Percentiles rank a stretch among this genome's conserved stretches.
Conservation (phyloP, 2,113 vertebrate genomes). For the Cynoglossus semilaevis region DNA sequence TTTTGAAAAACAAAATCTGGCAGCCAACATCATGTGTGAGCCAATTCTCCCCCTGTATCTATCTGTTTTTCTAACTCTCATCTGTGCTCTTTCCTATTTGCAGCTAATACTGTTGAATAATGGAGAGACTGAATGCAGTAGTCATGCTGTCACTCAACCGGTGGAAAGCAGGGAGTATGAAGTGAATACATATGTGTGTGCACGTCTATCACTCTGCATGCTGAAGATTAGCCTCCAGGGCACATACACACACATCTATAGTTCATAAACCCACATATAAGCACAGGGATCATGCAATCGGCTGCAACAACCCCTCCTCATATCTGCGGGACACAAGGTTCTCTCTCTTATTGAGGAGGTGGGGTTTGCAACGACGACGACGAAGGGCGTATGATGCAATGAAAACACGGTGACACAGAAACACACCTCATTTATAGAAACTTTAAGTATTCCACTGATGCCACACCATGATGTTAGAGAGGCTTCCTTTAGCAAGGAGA, state of each 20-base stretch:
- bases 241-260: slow-evolving; percentile 8
- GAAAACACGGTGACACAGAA: slow-evolving; percentile 6
- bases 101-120: slow-evolving; percentile 69
- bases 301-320: slow-evolving; percentile 26
- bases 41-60: slow-evolving; percentile 28
- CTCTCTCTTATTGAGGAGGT: slow-evolving; percentile 4
- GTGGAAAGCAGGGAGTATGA: slow-evolving; percentile 54
- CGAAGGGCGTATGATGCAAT: slow-evolving; percentile 32
- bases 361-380: not conserved
- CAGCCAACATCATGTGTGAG: slow-evolving; percentile 39
- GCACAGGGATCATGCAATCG: slow-evolving; percentile 42
- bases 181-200: slow-evolving; percentile 51
- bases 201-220: slow-evolving; percentile 34
- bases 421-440: slow-evolving; percentile 34
- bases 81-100: slow-evolving; percentile 45
- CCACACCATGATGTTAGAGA: slow-evolving; percentile 28
- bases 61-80: slow-evolving; percentile 44
- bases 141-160: slow-evolving; percentile 68
- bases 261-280: slow-evolving; percentile 5
- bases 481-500: slow-evolving; percentile 20
- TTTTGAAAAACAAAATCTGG: slow-evolving; percentile 45
- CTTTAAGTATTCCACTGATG: slow-evolving; percentile 33
- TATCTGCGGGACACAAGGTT: slow-evolving; percentile 7
- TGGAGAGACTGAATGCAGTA: slow-evolving; percentile 68
- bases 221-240: slow-evolving; percentile 57